A percentile compares a stretch with the other conserved stretches of the same genome.
phyloP scores from a whole-genome alignment of 2,797 vertebrate species.

The Jordanella pulchra region DNA sequence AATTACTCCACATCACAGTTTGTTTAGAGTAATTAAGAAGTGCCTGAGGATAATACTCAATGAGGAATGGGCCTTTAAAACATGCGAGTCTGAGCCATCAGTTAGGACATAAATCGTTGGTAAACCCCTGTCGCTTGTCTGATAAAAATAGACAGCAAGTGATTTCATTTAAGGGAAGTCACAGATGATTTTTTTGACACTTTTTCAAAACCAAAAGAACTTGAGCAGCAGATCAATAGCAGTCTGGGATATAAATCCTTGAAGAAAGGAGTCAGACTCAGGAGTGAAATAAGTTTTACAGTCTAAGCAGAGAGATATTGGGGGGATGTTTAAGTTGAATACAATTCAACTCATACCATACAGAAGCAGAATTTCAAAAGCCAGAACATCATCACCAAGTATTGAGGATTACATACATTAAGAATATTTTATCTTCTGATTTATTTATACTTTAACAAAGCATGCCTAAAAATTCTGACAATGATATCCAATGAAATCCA shows the following conservation, averaged over 20 bases:
- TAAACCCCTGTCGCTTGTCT: not conserved
- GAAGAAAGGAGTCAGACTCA: not conserved
- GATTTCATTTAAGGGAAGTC: not conserved
- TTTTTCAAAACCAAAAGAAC: not conserved
- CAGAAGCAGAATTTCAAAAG: not conserved
- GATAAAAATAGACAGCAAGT: not conserved
- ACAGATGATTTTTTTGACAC: not conserved
- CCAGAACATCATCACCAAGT: not conserved
- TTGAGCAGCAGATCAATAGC: conserved; percentile 5
- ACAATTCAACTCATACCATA: conserved; percentile 13
- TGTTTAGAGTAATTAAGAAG: conserved; percentile 46
- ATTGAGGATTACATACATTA: not conserved
- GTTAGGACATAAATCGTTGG: conserved; percentile 3
- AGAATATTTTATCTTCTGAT: not conserved
- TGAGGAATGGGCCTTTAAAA: conserved; percentile 3
- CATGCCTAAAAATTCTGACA: not conserved
- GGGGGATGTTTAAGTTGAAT: not conserved
- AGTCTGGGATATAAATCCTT: not conserved
- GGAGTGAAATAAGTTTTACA: conserved; percentile 6
- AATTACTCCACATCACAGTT: conserved; percentile 44
- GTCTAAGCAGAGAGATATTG: conserved; percentile 5
- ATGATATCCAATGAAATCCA: not conserved
- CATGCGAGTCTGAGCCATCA: conserved; percentile 3
- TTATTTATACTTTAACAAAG: not conserved
- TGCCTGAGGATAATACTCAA: conserved; percentile 11